phyloP scores from a whole-genome alignment of 2,113 vertebrate species.

The Seriola rivoliana region DNA sequence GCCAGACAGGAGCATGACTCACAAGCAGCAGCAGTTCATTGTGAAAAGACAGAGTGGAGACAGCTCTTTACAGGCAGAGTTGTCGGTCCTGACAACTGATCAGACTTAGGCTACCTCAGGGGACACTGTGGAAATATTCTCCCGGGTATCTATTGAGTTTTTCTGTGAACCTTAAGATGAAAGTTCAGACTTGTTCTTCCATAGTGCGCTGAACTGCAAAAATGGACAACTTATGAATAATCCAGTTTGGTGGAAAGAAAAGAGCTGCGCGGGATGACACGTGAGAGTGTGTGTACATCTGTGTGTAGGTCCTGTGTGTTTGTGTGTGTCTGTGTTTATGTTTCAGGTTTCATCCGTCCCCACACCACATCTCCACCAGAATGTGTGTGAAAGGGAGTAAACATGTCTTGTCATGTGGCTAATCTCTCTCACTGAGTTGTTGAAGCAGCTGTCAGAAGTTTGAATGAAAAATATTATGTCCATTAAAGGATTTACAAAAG shows the following conservation, averaged over 20 bases:
- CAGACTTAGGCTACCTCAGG: background rate
- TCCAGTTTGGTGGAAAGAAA: background rate
- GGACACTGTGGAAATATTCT: background rate
- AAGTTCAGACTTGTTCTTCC: background rate
- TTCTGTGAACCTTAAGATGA: conserved; percentile 18
- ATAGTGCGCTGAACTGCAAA: background rate
- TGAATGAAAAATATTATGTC: background rate
- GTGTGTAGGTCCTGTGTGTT: background rate
- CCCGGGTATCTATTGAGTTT: background rate
- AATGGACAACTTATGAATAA: background rate
- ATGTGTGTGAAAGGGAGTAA: background rate
- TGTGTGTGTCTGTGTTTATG: background rate
- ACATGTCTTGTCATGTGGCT: background rate
- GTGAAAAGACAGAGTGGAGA: conserved; percentile 2
- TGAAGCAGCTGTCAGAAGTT: background rate
- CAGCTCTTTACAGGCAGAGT: background rate
- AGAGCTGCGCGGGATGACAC: background rate
- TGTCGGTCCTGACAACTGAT: conserved; percentile 1
- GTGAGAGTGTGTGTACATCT: background rate
- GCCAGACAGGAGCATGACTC: conserved; percentile 9
- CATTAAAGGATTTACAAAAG: background rate
- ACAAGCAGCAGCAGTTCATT: conserved; percentile 6
- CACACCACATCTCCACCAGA: background rate
- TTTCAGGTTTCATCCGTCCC: background rate
- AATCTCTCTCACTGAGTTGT: conserved; percentile 14